phyloP scores from a whole-genome alignment of 2,797 vertebrate species.

The Thunnus albacares region DNA sequence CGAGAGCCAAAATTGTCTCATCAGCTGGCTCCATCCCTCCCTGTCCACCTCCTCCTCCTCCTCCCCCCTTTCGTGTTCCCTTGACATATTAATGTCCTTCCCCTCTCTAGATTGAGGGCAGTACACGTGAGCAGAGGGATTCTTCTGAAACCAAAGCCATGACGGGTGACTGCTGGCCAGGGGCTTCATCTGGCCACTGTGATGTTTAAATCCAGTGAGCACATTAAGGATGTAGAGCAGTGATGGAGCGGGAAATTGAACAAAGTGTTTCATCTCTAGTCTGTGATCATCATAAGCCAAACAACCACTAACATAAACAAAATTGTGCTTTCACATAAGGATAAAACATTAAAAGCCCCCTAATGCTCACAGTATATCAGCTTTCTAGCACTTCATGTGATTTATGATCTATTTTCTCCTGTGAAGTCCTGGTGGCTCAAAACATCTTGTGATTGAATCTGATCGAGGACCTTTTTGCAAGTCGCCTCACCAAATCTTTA shows the following conservation, averaged over 20 bases:
- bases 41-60: constrained; percentile 22
- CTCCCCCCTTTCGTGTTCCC: constrained; percentile 52
- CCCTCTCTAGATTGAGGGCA: constrained; percentile 72
- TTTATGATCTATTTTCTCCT: not conserved
- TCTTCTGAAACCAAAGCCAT: constrained; percentile 52
- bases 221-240: constrained; percentile 49
- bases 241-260: constrained; percentile 15
- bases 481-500: not conserved
- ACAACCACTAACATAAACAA: not conserved
- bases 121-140: constrained; percentile 65
- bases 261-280: constrained; percentile 22
- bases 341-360: not conserved
- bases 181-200: constrained; percentile 49
- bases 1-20: constrained; percentile 55
- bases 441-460: not conserved
- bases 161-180: constrained; percentile 30
- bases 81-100: constrained; percentile 72
- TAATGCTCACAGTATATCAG: not conserved
- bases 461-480: not conserved
- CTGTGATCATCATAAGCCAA: constrained; percentile 17
- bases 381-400: not conserved
- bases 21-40: constrained; percentile 56
- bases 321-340: not conserved
- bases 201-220: constrained; percentile 43
- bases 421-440: not conserved